Evolutionary conservation across 2,113 vertebrate species (phyloP).

Genomic region (Setophaga coronata): DNA sequence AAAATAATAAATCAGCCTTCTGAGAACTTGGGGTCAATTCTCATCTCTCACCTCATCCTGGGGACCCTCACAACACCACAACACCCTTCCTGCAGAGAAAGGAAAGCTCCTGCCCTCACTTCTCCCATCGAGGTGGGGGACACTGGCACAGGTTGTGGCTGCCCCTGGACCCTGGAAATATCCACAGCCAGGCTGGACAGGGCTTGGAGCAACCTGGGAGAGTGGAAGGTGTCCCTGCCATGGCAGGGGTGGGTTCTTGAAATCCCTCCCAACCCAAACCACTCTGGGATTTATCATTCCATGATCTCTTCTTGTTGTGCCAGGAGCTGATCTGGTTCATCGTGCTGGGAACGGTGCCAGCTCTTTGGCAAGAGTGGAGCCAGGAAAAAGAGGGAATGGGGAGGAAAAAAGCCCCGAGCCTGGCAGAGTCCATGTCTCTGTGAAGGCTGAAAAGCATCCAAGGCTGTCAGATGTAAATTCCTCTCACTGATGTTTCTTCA

Average conservation of each 20-base stretch:
- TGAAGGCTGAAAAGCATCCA: background rate
- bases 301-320: background rate
- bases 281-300: background rate
- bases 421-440: background rate
- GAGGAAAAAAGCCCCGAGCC: rapidly evolving
- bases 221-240: background rate
- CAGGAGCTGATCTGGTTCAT: rapidly evolving
- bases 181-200: rapidly evolving
- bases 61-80: no score
- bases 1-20: no score
- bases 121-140: background rate
- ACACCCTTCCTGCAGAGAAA: background rate
- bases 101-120: background rate
- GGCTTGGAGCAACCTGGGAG: background rate
- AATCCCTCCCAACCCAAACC: background rate
- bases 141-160: background rate
- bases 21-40: no score
- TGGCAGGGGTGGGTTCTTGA: background rate
- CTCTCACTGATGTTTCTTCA: background rate
- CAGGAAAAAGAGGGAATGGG: background rate
- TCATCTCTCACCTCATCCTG: no score
- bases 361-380: background rate
- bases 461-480: background rate
- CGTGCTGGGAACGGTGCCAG: background rate
- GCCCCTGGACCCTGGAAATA: background rate